These are phyloP conservation scores for Drosophila demipolita DNA, from an alignment of 2,888 invertebrate genomes.

Conservation along the genomic window DNA sequence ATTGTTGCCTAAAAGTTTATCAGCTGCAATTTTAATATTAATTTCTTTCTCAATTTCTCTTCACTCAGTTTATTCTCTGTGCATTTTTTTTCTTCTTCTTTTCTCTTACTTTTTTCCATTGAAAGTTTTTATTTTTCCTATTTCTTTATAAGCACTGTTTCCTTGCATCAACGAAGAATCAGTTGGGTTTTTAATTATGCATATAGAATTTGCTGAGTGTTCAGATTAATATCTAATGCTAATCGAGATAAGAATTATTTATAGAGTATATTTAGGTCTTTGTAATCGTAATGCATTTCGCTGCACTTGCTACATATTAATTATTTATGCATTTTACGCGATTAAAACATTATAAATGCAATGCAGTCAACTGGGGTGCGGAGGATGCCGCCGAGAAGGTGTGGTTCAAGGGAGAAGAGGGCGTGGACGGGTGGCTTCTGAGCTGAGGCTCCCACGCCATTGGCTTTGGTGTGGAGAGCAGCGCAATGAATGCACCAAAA, in stretches of 20 bases:
- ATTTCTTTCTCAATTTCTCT: not conserved
- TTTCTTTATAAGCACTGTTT: not conserved
- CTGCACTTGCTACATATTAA: constrained; percentile 51
- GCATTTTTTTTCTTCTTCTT: not conserved
- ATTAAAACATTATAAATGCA: constrained; percentile 76
- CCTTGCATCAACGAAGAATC: not conserved
- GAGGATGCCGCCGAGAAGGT: constrained; percentile 1
- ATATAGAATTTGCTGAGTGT: not conserved
- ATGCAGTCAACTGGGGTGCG: constrained; percentile 41
- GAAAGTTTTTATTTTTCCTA: not conserved
- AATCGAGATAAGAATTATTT: not conserved
- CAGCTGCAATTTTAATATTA: not conserved
- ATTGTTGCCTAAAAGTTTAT: not conserved
- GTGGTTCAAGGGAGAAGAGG: not conserved
- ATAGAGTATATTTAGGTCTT: constrained; percentile 18
- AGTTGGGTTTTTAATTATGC: not conserved
- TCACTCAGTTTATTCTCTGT: not conserved
- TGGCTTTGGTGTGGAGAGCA: constrained; percentile 60
- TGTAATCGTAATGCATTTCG: constrained; percentile 18
- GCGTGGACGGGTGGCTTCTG: not conserved
- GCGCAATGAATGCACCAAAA: constrained; percentile 63
- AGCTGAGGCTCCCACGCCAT: constrained; percentile 73
- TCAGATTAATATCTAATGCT: not conserved
- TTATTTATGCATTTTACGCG: constrained; percentile 72
- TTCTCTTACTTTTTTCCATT: too few species aligned